Evolutionary conservation across 2,888 invertebrate species (phyloP).

Genomic region (Gymnocheta viridis): DNA sequence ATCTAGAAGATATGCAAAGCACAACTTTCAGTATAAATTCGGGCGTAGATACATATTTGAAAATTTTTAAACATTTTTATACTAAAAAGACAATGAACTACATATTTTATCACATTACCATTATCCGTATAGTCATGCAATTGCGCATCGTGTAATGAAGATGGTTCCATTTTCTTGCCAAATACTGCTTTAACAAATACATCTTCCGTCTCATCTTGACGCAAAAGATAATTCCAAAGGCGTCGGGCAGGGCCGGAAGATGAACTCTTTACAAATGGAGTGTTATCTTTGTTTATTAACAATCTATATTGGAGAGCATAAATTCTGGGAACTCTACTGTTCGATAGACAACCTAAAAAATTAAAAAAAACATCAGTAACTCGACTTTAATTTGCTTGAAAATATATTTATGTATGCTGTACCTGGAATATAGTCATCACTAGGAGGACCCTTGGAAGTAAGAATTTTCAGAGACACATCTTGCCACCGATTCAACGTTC

Average conservation of each 20-base stretch:
- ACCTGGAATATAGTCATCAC: conserved; percentile 91
- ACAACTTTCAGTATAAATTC: background rate
- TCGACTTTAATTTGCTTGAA: background rate
- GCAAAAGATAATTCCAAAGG: conserved; percentile 95
- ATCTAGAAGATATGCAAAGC: too few species aligned
- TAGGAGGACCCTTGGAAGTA: conserved; percentile 87
- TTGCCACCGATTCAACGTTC: conserved; percentile 95
- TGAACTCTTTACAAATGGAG: conserved; percentile 92
- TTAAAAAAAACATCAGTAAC: background rate
- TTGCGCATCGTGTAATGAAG: conserved; percentile 27
- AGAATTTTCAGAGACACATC: conserved; percentile 88
- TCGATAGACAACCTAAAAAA: conserved; percentile 89
- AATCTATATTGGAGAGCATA: conserved; percentile 96
- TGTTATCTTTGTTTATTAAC: conserved; percentile 95
- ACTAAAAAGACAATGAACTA: background rate
- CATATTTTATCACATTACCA: conserved; percentile 38
- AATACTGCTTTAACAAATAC: conserved; percentile 98
- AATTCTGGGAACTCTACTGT: conserved; percentile 88
- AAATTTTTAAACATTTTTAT: background rate
- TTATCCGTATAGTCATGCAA: conserved; percentile 51
- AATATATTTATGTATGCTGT: conserved; percentile 1
- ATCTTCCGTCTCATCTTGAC: conserved; percentile 96
- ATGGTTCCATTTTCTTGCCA: conserved; percentile 83
- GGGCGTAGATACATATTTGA: background rate
- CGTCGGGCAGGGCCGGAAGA: conserved; percentile 90